Base-by-base conservation (phyloP, 2,888 invertebrate genomes). In the Zaprionus lineosus region DNA sequence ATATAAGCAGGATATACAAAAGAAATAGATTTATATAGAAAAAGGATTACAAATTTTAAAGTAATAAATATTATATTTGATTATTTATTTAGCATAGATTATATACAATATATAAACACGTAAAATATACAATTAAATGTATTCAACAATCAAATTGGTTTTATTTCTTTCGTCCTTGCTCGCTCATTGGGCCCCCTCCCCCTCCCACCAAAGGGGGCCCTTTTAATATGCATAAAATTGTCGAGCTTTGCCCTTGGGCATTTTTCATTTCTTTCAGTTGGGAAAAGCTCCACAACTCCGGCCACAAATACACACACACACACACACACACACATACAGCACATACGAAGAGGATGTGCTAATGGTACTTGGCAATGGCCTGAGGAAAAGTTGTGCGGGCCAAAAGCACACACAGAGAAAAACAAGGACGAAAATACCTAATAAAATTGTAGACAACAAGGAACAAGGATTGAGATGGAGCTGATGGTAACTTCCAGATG, bases 381-480 rank as follows among this genome's bases (percentile, higher is more conserved):
- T 28, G 16, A 43, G 64, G 66, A 43, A 43, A 48, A 47, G 66
- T 51, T 31, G 31, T 44, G 33, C 19, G 24, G 40, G 36, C 37
- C 31, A 61, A 48, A 26, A 63, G 47, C 15, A 18, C n/a, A 37
- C 6, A 26, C 50, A 15, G 21, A 14, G 39, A 44, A 29, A 8
- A 21, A 3, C 29, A 9, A 29, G 29, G n/a, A 29, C n/a, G 29
- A 29, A 67, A 58, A 64, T 67, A 64, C 65, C 51, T 65, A 65
- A 68, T 68, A 65, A 71, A 71, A 71, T 65, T 68, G 48, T 51
- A 29, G 37, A 58, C 60, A 71, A 68, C 65, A 53, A 71, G 21
- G 21, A 71, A 50, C 34, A 15, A 26, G 28, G 28, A 33, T 31
- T 43, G 34, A 43, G 51, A 15, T 29, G 41, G 47, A 14, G 53